A percentile compares a stretch with the other conserved stretches of the same genome.
Evolutionary conservation across 2,888 invertebrate species (phyloP).

Genomic region (Chymomyza fuscimana): DNA sequence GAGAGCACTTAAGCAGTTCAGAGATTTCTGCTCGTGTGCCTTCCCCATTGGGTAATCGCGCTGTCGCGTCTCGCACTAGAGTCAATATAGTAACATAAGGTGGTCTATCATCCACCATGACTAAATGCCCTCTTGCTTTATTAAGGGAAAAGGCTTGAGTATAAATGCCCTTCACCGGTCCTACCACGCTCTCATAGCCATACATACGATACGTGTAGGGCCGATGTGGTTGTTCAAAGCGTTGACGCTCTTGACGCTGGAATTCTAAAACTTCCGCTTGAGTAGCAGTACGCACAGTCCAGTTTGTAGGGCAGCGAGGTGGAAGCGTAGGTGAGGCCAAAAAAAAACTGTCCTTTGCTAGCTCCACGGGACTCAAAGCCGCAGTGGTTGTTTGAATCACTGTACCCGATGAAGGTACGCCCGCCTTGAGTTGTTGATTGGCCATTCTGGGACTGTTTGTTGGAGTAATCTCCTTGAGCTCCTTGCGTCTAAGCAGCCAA

Average conservation of each 20-base stretch:
- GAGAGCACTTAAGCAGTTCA: slow-evolving; percentile 89
- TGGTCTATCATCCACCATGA: slow-evolving; percentile 90
- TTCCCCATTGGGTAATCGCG: slow-evolving; percentile 95
- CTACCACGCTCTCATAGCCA: slow-evolving; percentile 91
- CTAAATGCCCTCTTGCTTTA: slow-evolving; percentile 89
- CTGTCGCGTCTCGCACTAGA: slow-evolving; percentile 95
- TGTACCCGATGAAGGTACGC: not conserved
- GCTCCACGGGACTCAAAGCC: slow-evolving; percentile 10
- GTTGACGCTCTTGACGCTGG: slow-evolving; percentile 88
- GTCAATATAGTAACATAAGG: slow-evolving; percentile 94
- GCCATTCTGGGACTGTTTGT: not conserved
- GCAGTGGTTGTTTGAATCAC: not conserved
- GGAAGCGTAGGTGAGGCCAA: slow-evolving; percentile 80
- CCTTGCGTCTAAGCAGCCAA: slow-evolving; percentile 86
- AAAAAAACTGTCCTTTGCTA: slow-evolving; percentile 20
- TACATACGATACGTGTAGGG: slow-evolving; percentile 94
- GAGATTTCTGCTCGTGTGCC: slow-evolving; percentile 94
- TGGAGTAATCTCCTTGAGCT: slow-evolving; percentile 32
- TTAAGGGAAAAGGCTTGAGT: slow-evolving; percentile 82
- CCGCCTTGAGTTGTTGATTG: not conserved
- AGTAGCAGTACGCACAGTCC: slow-evolving; percentile 91
- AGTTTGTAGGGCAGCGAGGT: slow-evolving; percentile 87
- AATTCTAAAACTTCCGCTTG: slow-evolving; percentile 88
- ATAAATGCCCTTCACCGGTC: slow-evolving; percentile 90
- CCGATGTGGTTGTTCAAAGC: slow-evolving; percentile 94